Percentiles rank a stretch among this genome's conserved stretches.
Conservation (phyloP, 2,113 vertebrate species). For the Vidua chalybeata region DNA sequence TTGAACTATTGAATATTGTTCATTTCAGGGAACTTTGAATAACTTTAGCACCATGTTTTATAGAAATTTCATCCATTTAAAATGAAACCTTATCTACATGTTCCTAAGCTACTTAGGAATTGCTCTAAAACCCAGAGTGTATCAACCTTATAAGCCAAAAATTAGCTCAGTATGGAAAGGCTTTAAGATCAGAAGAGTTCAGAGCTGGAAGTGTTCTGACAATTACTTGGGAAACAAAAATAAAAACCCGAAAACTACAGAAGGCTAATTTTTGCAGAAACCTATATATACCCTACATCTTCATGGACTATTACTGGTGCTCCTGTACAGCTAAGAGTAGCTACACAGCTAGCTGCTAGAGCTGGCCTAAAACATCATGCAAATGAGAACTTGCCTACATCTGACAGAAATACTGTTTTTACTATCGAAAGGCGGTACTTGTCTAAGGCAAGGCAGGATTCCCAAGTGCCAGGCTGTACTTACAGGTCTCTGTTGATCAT, state of each 20-base stretch:
- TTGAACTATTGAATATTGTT: background rate
- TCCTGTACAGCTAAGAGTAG: background rate
- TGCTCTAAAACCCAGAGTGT: background rate
- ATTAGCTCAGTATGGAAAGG: background rate
- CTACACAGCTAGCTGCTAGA: background rate
- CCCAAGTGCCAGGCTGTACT: slow-evolving; percentile 55
- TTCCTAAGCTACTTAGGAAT: background rate
- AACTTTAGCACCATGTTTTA: background rate
- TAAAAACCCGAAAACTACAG: background rate
- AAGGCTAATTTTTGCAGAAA: background rate
- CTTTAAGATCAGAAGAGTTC: background rate
- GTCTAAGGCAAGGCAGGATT: background rate
- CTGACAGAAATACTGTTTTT: background rate
- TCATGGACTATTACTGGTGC: too few relatives aligned
- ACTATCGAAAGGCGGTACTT: background rate
- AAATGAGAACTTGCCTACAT: background rate
- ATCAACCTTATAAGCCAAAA: background rate
- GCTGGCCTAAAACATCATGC: background rate
- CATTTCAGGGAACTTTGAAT: background rate
- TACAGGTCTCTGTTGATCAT: slow-evolving; percentile 92
- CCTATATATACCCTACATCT: background rate
- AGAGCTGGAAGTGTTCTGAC: background rate
- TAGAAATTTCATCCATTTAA: background rate
- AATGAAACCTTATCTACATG: background rate
- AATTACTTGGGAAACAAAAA: background rate